phyloP scores from a whole-genome alignment of 2,797 vertebrate genomes.

The Takifugu rubripes region DNA sequence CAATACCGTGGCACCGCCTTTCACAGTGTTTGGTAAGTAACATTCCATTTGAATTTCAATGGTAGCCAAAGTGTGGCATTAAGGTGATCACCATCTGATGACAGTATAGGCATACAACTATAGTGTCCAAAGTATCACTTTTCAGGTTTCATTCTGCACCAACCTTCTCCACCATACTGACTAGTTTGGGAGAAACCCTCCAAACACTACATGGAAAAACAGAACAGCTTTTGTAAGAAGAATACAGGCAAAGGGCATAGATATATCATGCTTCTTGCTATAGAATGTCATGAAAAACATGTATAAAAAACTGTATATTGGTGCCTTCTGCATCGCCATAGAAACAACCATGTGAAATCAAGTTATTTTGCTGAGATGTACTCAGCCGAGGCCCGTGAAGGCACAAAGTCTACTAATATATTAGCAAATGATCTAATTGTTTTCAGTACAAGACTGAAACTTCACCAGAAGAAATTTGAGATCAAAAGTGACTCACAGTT shows the following conservation, averaged over 20 bases:
- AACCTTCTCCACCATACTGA: constrained; percentile 16
- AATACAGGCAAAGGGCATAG: constrained; percentile 17
- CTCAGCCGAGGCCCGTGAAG: constrained; percentile 52
- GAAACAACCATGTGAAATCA: constrained; percentile 53
- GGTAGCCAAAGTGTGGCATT: constrained; percentile 47
- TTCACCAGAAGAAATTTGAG: constrained; percentile 38
- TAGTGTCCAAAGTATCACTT: constrained; percentile 43
- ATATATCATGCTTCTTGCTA: background rate
- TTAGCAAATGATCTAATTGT: constrained; percentile 53
- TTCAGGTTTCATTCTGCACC: constrained; percentile 33
- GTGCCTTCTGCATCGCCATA: constrained; percentile 24
- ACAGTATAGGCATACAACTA: constrained; percentile 12
- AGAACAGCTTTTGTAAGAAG: constrained; percentile 7
- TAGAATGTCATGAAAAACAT: too few species aligned
- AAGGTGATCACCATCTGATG: constrained; percentile 61
- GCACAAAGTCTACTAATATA: constrained; percentile 26
- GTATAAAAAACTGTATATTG: constrained; percentile 29
- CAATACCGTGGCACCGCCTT: constrained; percentile 66
- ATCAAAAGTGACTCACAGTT: constrained; percentile 40
- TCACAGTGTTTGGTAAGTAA: constrained; percentile 69
- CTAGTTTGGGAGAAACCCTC: background rate
- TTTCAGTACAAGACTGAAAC: constrained; percentile 46
- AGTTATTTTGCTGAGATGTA: constrained; percentile 35
- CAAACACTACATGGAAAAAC: constrained; percentile 10
- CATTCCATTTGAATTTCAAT: constrained; percentile 69